A percentile compares a stretch with the other conserved stretches of the same genome.
phyloP scores from a whole-genome alignment of 2,797 vertebrate genomes.

The Philypnodon macrostomus region DNA sequence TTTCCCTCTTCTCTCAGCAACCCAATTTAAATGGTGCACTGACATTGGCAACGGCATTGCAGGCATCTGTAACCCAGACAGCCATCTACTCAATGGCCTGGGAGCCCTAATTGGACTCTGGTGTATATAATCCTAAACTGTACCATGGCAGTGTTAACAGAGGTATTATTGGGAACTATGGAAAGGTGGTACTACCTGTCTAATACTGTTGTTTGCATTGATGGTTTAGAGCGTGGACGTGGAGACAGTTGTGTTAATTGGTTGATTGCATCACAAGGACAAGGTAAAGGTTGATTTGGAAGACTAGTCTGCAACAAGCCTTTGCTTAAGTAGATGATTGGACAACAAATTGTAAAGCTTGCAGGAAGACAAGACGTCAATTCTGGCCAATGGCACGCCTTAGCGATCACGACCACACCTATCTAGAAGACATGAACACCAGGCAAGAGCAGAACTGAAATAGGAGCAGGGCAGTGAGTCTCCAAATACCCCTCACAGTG shows the following conservation, averaged over 20 bases:
- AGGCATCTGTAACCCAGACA: slow-evolving; percentile 53
- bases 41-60: slow-evolving; percentile 64
- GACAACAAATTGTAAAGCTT: slow-evolving; percentile 32
- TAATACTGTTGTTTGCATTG: neutral
- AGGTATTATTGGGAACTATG: neutral
- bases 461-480: slow-evolving; percentile 74
- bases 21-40: slow-evolving; percentile 70
- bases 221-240: neutral
- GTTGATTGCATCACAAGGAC: slow-evolving; percentile 1
- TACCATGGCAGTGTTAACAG: neutral
- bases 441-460: slow-evolving; percentile 68
- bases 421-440: slow-evolving; percentile 63
- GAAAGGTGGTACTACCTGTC: slow-evolving; percentile 1
- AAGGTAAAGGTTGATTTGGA: slow-evolving; percentile 11
- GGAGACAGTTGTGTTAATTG: slow-evolving; percentile 18
- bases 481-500: slow-evolving; percentile 68
- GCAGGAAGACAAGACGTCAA: slow-evolving; percentile 53
- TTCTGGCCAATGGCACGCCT: slow-evolving; percentile 47
- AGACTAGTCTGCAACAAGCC: slow-evolving; percentile 11
- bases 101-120: slow-evolving; percentile 37
- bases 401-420: slow-evolving; percentile 63
- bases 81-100: slow-evolving; percentile 57
- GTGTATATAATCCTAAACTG: slow-evolving; percentile 7
- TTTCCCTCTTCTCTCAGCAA: slow-evolving; percentile 61
- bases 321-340: slow-evolving; percentile 44